Evolutionary conservation across 37 sponge, comb jelly and placozoan genomes (phyloP), one percentile per base, ranked within the genome.

Genomic region (Lycopodina hypogea): DNA sequence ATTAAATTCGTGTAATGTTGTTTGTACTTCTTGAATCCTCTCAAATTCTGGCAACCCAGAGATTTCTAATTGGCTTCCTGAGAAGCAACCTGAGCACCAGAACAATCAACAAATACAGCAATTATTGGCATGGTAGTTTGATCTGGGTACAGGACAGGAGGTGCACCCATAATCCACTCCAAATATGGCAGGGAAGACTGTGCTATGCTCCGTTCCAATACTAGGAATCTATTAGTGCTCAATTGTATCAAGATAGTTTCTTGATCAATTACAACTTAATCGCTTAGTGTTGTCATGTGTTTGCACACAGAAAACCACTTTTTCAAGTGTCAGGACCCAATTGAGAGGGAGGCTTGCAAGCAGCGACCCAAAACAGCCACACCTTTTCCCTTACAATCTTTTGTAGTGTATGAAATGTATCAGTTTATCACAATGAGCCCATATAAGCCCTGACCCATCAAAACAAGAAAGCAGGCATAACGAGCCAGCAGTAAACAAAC

Each of bases 301-400:
- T 81, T 76, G 77, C 83, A 82, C 58, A 81, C 83, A 76, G 67
- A 30, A 24, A 67, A 39, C 62, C 78, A 61, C 65, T 36, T 33
- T 55, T 72, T 74, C 76, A 81, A 77, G 76, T 77, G 84, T 52
- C 40, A 30, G 45, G 66, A 39, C 51, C 55, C 11, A 39, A 40
- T 77, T 84, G 84, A 63, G 84, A 75, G 78, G 84, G 84, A 77
- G 84, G 84, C 40, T 51, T 48, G 66, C 36, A 73, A 73, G 55
- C 68, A 53, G 29, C 74, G 30, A 52, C 2, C 45, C 45, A 70
- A 11, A 41, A 70, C 37, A 42, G 32, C 48, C 48, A 4, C 48
- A 45, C 35, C 30, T 7, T 32, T 12, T 34, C 30, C 26, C 66
- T 30, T 33, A 28, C 12, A 6, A 21, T 58, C 9, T 14, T 58